phyloP scores from a whole-genome alignment of 2,797 vertebrate genomes.

The Enteromius trimaculatus region DNA sequence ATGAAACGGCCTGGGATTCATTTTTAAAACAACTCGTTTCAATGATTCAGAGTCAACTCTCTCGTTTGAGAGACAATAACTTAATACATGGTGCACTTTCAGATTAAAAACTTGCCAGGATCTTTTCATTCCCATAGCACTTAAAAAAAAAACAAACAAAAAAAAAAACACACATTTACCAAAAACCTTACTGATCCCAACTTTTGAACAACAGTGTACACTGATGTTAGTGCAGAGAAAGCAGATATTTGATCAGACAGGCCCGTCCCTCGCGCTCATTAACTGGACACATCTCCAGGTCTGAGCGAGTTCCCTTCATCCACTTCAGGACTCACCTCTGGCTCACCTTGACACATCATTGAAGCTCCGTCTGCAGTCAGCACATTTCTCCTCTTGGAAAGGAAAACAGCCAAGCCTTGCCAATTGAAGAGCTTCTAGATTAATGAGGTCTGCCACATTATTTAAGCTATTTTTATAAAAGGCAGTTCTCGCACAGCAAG shows the following conservation, averaged over 20 bases:
- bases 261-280: slow-evolving; percentile 6
- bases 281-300: not conserved
- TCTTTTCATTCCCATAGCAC: too few relatives aligned
- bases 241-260: slow-evolving; percentile 19
- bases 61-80: too few relatives aligned
- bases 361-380: slow-evolving; percentile 38
- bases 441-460: slow-evolving; percentile 49
- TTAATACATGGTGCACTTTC: too few relatives aligned
- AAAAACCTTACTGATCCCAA: not conserved
- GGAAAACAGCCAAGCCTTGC: slow-evolving; percentile 3
- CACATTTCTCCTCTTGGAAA: slow-evolving; percentile 45
- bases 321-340: slow-evolving; percentile 36
- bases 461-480: slow-evolving; percentile 49
- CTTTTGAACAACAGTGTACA: not conserved
- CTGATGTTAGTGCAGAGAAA: not conserved
- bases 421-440: slow-evolving; percentile 50
- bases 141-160: too few relatives aligned
- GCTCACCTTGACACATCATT: slow-evolving; percentile 42
- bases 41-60: too few relatives aligned
- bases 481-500: slow-evolving; percentile 21
- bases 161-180: not conserved
- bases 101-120: too few relatives aligned
- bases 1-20: too few relatives aligned
- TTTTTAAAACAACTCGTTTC: too few relatives aligned
- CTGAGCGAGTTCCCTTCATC: not conserved